Conservation (phyloP, 2,113 vertebrate genomes). For the Gavia stellata region DNA sequence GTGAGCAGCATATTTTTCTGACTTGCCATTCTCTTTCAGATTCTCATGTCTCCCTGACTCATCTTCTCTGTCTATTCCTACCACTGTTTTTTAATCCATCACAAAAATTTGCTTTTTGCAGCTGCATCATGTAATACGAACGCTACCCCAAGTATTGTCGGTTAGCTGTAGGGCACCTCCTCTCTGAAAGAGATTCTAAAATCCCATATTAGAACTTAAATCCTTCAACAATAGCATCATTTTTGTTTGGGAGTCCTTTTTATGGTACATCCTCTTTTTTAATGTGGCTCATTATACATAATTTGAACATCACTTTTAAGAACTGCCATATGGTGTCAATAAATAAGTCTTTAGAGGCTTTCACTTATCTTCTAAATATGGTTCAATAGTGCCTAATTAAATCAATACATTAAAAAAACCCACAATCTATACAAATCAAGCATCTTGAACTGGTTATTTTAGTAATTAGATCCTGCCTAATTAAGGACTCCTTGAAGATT, state of each 20-base stretch:
- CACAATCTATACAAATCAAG: conserved; percentile 15
- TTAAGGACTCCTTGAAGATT: conserved; percentile 19
- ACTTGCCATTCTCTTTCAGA: not conserved
- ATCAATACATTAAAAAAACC: conserved; percentile 40
- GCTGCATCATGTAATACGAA: not conserved
- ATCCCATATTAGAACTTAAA: not conserved
- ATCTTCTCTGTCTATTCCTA: not conserved
- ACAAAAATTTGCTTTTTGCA: not conserved
- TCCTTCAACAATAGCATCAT: not conserved
- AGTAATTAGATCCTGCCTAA: conserved; percentile 15
- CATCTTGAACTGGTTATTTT: not conserved
- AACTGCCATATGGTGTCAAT: conserved; percentile 61
- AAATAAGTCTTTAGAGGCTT: conserved; percentile 61
- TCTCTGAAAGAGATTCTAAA: not conserved
- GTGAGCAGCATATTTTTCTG: not conserved
- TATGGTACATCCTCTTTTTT: conserved; percentile 10
- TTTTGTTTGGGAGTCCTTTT: conserved; percentile 34
- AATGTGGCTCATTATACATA: conserved; percentile 51
- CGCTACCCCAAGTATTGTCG: not conserved
- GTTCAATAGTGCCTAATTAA: conserved; percentile 67
- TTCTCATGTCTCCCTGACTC: not conserved
- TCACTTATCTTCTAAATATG: conserved; percentile 57
- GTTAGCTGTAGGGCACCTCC: not conserved
- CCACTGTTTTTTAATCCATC: not conserved
- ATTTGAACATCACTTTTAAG: conserved; percentile 52